phyloP scores from a whole-genome alignment of 2,888 invertebrate genomes.

The Blomia tropicalis region DNA sequence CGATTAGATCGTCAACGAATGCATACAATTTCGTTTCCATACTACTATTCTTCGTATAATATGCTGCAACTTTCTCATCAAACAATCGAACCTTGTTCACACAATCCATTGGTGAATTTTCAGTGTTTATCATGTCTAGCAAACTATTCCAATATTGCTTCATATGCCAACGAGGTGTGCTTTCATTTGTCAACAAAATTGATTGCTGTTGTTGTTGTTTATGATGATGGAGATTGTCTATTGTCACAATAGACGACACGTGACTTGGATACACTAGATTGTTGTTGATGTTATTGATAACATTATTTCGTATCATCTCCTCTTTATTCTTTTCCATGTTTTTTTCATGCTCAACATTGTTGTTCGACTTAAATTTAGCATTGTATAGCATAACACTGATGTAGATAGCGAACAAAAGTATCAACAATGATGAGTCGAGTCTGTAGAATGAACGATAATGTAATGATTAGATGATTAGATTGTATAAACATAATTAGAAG shows the following conservation, averaged over 20 bases:
- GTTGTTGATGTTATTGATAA: not conserved
- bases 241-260: not conserved
- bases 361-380: not conserved
- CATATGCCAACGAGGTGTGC: not conserved
- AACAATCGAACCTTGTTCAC: not conserved
- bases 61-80: not conserved
- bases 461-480: not conserved
- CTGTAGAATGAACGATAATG: not conserved
- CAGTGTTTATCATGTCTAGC: not conserved
- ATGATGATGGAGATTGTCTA: not conserved
- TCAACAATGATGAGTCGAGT: slow-evolving; percentile 20
- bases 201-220: not conserved
- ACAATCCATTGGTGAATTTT: not conserved
- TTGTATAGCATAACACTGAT: slow-evolving; percentile 22
- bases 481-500: not conserved
- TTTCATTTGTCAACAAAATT: not conserved
- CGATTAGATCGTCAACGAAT: slow-evolving; percentile 12
- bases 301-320: not conserved
- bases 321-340: not conserved
- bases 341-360: not conserved
- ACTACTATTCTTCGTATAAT: not conserved
- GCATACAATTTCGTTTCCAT: slow-evolving; percentile 1
- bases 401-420: slow-evolving; percentile 18
- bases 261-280: not conserved
- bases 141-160: slow-evolving; percentile 2